Evolutionary conservation across 2,113 vertebrate genomes (phyloP).

Genomic region (Callopanchax toddi): DNA sequence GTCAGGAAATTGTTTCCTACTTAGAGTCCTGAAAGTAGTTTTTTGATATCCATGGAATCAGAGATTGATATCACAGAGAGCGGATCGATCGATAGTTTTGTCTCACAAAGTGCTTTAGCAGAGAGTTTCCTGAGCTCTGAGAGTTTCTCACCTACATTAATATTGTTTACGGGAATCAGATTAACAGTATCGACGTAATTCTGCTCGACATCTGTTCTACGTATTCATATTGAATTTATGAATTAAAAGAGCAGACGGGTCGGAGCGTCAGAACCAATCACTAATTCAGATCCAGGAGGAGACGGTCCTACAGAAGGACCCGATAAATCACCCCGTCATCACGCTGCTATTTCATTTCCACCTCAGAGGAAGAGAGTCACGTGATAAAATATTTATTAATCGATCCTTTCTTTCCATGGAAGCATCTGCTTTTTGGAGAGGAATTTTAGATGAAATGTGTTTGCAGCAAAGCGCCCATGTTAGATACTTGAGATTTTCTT

Average conservation of each 20-base stretch:
- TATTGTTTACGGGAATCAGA: background rate
- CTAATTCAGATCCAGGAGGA: conserved; percentile 36
- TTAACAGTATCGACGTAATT: background rate
- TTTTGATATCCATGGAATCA: background rate
- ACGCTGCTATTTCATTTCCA: conserved; percentile 64
- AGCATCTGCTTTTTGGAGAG: conserved; percentile 12
- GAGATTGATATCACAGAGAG: background rate
- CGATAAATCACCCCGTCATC: conserved; percentile 66
- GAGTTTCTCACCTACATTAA: conserved; percentile 6
- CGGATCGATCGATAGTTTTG: background rate
- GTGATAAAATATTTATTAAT: conserved; percentile 67
- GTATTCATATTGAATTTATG: conserved; percentile 11
- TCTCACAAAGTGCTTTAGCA: background rate
- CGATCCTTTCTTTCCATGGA: conserved; percentile 42
- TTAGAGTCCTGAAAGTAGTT: background rate
- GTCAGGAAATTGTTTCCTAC: background rate
- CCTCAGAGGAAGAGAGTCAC: conserved; percentile 31
- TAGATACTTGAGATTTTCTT: conserved; percentile 2
- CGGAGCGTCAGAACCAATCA: conserved; percentile 4
- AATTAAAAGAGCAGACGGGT: conserved; percentile 13
- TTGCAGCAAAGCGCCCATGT: conserved; percentile 25
- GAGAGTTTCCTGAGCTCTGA: background rate
- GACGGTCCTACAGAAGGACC: conserved; percentile 27
- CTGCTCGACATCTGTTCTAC: background rate
- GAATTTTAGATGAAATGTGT: conserved; percentile 53